A percentile compares a stretch with the other conserved stretches of the same genome.
phyloP scores from a whole-genome alignment of 1,140 invertebrate genomes.

The Polyergus mexicanus region DNA sequence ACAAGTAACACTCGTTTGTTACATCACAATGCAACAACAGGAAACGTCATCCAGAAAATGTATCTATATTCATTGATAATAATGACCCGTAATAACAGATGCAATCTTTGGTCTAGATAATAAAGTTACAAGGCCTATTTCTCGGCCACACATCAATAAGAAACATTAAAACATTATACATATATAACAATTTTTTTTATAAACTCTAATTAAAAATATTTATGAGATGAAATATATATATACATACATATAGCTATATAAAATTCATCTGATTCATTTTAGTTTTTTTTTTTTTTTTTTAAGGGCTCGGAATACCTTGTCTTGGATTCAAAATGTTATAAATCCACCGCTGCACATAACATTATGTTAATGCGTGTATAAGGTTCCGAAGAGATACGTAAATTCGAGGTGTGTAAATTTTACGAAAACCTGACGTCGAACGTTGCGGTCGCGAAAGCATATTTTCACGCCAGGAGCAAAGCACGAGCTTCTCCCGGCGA shows the following conservation, averaged over 20 bases:
- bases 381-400: slow-evolving; percentile 41
- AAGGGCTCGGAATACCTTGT: slow-evolving; percentile 13
- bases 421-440: slow-evolving; percentile 30
- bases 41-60: slow-evolving; percentile 14
- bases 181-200: slow-evolving; percentile 52
- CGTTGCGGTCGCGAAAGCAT: slow-evolving; percentile 47
- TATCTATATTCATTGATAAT: slow-evolving; percentile 34
- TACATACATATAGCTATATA: slow-evolving; percentile 31
- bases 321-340: slow-evolving; percentile 20
- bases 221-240: slow-evolving; percentile 1
- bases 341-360: slow-evolving; percentile 32
- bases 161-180: slow-evolving; percentile 38
- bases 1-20: slow-evolving; percentile 46
- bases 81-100: slow-evolving; percentile 48
- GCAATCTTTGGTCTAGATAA: slow-evolving; percentile 38
- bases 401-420: slow-evolving; percentile 48
- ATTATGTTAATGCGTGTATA: slow-evolving; percentile 37
- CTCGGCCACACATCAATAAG: slow-evolving; percentile 32
- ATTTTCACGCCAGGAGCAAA: slow-evolving; percentile 55
- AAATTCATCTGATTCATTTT: slow-evolving; percentile 52
- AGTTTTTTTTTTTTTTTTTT: not conserved
- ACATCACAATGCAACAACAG: slow-evolving; percentile 26
- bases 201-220: slow-evolving; percentile 48
- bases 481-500: slow-evolving; percentile 30
- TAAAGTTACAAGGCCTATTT: slow-evolving; percentile 12